Evolutionary conservation across 1,140 invertebrate species (phyloP).

Genomic region (Brachionus rotundiformis): DNA sequence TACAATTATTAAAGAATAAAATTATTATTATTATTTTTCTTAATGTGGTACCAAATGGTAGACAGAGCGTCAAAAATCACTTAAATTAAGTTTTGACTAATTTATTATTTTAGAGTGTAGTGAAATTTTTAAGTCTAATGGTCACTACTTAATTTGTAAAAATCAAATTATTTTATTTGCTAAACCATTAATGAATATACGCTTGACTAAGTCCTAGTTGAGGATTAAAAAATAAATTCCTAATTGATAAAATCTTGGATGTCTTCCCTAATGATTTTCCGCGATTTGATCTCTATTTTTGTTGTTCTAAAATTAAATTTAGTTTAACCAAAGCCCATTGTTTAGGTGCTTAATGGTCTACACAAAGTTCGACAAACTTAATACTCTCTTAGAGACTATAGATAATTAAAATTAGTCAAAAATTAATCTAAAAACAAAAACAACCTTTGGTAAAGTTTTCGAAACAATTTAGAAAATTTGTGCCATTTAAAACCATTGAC

Average conservation of each 20-base stretch:
- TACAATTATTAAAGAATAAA: too few species aligned
- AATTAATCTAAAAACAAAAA: background rate
- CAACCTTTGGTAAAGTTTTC: background rate
- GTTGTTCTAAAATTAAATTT: background rate
- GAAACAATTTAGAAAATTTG: background rate
- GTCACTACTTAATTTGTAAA: constrained; percentile 14
- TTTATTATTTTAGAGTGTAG: background rate
- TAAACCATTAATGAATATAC: background rate
- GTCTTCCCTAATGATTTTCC: background rate
- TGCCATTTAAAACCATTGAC: background rate
- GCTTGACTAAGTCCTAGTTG: background rate
- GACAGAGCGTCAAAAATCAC: background rate
- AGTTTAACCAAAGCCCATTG: background rate
- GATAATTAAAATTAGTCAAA: constrained; percentile 17
- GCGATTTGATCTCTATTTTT: background rate
- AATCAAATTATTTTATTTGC: background rate
- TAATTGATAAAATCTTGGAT: constrained; percentile 15
- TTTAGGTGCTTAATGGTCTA: background rate
- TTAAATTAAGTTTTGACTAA: background rate
- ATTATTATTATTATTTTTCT: background rate
- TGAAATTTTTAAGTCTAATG: background rate
- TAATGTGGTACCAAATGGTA: background rate
- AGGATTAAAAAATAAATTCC: background rate
- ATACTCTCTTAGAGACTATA: background rate
- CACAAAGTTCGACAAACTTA: background rate